These are phyloP conservation scores for Acanthosoma haemorrhoidale DNA, from an alignment of 2,888 invertebrate species.

Conservation along the genomic window DNA sequence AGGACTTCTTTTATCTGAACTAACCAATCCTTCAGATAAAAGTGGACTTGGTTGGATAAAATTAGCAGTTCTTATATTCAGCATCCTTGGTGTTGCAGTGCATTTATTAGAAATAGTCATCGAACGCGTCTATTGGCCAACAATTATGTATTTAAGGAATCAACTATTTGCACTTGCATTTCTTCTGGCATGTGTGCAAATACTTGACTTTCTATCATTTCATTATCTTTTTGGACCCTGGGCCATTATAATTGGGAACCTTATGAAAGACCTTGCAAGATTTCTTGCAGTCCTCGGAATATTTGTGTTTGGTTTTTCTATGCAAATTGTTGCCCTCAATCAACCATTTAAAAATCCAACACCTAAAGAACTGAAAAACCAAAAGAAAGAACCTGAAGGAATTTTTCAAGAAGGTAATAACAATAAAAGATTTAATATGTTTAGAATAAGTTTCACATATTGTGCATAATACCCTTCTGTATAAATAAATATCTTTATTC, in stretches of 20 bases:
- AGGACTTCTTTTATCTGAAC: slow-evolving; percentile 88
- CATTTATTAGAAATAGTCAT: slow-evolving; percentile 77
- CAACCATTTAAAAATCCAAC: slow-evolving; percentile 77
- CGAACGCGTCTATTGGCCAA: slow-evolving; percentile 65
- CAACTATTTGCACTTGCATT: slow-evolving; percentile 94
- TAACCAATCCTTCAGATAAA: slow-evolving; percentile 96
- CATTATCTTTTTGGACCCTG: slow-evolving; percentile 99
- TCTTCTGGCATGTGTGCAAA: slow-evolving; percentile 93
- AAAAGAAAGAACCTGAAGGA: slow-evolving; percentile 13
- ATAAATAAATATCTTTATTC: no score
- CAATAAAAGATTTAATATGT: no score
- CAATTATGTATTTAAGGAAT: slow-evolving; percentile 89
- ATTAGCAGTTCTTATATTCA: slow-evolving; percentile 76
- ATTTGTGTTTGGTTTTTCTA: slow-evolving; percentile 97
- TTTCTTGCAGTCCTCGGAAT: slow-evolving; percentile 96
- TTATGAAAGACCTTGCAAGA: slow-evolving; percentile 88
- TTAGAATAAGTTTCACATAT: no score
- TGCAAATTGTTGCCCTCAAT: slow-evolving; percentile 93
- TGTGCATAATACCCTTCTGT: no score
- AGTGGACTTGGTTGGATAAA: slow-evolving; percentile 94
- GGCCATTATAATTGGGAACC: slow-evolving; percentile 98
- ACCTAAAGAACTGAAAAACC: slow-evolving; percentile 50
- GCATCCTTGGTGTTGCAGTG: slow-evolving; percentile 83
- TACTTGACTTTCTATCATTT: slow-evolving; percentile 94
- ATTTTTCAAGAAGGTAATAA: slow-evolving; percentile 17